Base-by-base conservation (phyloP, 2,797 vertebrate species). In the Tadarida brasiliensis region DNA sequence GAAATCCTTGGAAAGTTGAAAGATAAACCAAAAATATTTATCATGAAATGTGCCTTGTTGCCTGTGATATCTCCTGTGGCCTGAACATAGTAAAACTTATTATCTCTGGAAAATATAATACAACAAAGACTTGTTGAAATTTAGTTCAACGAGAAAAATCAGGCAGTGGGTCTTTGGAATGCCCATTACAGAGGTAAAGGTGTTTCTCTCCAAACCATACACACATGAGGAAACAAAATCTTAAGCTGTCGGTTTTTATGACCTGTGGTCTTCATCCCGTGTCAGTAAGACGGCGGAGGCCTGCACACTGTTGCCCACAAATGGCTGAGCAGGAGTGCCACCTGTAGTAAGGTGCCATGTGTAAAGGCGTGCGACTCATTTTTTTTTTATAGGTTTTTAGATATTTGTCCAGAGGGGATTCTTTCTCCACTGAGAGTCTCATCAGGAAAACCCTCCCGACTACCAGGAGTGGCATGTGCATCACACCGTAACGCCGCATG, bases 1-100 rank as follows among this genome's bases (percentile, higher is more conserved):
- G 28, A 81, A 70, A 89, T 85, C 54, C 26, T 59, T 90, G 44
- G 4, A 65, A 95, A 94, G 30, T 33, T 91, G 51, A 77, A 87
- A 88, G 39, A 51, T 82, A 57, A 78, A 24, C 16, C 5, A 26
- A 87, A 91, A 92, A 20, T 19, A 61, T 39, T 61, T 56, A 68
- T 56, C 19, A 22, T 61, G 47, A 95, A 61, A 28, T 74, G 7
- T 47, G 39, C 33, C 26, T 39, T 80, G n/a, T 95, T 94, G 68
- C 14, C 44, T 63, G 12, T 84, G 39, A 30, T 35, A 20, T 76
- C 33, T 73, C 26, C 73, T 70, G 68, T 80, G 35, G 3, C 14
- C 11, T 49, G 33, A 87, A 63, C 28, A 30, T 80, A 57, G 19
- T 71, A 70, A 68, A 94, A 87, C 11, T 57, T 87, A 74, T 51